Evolutionary conservation across 2,113 vertebrate species (phyloP), one percentile per base, ranked within the genome.

Genomic region (Echinops telfairi): DNA sequence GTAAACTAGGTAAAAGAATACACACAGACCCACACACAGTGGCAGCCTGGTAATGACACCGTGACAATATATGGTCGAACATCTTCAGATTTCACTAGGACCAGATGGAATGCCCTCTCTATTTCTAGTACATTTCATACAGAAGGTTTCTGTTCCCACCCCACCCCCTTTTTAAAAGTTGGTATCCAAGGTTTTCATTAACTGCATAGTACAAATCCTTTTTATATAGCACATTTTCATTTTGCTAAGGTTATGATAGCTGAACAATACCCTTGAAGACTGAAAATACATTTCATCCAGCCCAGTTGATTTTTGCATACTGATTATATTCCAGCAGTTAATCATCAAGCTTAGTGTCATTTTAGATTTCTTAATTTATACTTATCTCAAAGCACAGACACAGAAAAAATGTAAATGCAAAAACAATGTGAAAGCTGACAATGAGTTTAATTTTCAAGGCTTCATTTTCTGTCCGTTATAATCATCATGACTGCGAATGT

Each of bases 291-390:
- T 86, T 95, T 89, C 62, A 87, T 77, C 96, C 82, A 83, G 43
- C 62, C 40, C 62, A 64, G 82, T 75, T 95, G 88, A 95, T 94
- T 94, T 95, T 87, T 90, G 90, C 85, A 94, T 92, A 86, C 88
- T 93, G 86, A 95, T 97, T 94, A 58, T 76, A 93, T 85, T 57
- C 90, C 25, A 53, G 90, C 25, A 96, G 90, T 88, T 94, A 93
- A 96, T 96, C 94, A 91, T 75, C 66, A 93, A 96, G 92, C 83
- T 94, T 76, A 91, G 64, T 89, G 82, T 94, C 83, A 89, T 87
- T 91, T 87, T 5, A 31, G 64, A 93, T 92, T 95, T 92, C 94
- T 95, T 95, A 92, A 92, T 95, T 95, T 95, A 68, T 92, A 89
- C 78, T 95, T 96, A 95, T 94, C 87, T 84, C 93, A 95, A n/a